These are phyloP conservation scores for Bolborhynchus lineola DNA, from an alignment of 2,113 vertebrate species.

Conservation along the genomic window DNA sequence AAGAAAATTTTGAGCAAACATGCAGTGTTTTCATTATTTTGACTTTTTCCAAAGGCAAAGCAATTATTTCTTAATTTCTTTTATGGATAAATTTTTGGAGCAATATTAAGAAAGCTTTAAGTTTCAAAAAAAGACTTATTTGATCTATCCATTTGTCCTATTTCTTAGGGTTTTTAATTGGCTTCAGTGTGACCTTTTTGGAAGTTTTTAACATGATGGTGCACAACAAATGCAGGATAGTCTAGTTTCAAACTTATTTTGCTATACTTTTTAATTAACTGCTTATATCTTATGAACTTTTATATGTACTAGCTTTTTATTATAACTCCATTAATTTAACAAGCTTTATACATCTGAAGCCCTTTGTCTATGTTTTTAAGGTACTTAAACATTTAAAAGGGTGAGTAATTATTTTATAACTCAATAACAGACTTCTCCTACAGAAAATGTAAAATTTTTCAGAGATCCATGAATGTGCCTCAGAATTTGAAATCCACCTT, in stretches of 20 bases:
- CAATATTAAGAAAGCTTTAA: neutral
- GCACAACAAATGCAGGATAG: neutral
- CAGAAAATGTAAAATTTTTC: neutral
- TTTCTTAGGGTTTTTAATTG: neutral
- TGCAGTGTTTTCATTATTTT: neutral
- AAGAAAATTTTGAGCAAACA: neutral
- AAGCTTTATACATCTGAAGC: neutral
- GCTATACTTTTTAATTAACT: neutral
- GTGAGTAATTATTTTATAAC: neutral
- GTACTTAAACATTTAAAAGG: neutral
- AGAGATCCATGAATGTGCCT: neutral
- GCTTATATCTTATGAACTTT: neutral
- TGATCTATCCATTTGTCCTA: neutral
- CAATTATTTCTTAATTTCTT: neutral
- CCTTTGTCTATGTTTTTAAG: neutral
- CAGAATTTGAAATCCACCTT: neutral
- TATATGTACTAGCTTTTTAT: neutral
- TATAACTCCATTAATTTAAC: neutral
- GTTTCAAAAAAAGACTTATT: neutral
- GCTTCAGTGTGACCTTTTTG: neutral
- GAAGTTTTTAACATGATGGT: neutral
- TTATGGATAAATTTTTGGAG: neutral
- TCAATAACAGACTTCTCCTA: neutral
- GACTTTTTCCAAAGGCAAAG: neutral
- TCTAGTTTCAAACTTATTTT: neutral